phyloP scores from a whole-genome alignment of 2,113 vertebrate genomes.

The Archocentrus centrarchus region DNA sequence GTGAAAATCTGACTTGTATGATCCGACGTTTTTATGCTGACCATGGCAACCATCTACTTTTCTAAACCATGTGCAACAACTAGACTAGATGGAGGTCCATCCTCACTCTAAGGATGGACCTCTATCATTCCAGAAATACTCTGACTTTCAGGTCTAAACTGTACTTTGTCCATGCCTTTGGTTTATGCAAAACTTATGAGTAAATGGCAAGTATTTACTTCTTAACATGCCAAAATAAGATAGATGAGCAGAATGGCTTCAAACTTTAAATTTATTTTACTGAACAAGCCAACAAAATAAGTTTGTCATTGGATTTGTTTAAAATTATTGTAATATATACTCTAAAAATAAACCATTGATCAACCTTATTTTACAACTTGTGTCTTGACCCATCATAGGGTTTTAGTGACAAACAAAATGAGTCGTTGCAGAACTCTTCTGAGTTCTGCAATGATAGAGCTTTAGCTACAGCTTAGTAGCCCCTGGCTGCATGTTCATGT shows the following conservation, averaged over 20 bases:
- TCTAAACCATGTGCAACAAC: neutral
- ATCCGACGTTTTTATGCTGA: too few relatives aligned
- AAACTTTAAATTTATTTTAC: neutral
- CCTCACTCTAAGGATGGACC: neutral
- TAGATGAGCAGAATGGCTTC: neutral
- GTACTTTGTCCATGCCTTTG: neutral
- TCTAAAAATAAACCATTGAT: neutral
- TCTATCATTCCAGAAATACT: neutral
- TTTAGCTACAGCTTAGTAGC: neutral
- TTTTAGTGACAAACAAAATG: neutral
- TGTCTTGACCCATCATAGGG: neutral
- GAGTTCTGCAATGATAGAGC: neutral
- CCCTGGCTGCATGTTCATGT: neutral
- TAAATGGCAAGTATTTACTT: neutral
- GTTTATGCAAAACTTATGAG: neutral
- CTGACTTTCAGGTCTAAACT: neutral
- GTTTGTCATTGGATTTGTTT: neutral
- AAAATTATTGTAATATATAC: neutral
- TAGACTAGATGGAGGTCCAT: neutral
- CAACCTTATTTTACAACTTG: neutral
- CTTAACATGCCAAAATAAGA: neutral
- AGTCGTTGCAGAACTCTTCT: neutral
- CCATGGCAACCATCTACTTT: too few relatives aligned
- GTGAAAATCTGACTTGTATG: too few relatives aligned
- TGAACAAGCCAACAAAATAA: neutral